Evolutionary conservation across 2,797 vertebrate genomes (phyloP), one percentile per base, ranked within the genome.

Genomic region (Pristis pectinata): DNA sequence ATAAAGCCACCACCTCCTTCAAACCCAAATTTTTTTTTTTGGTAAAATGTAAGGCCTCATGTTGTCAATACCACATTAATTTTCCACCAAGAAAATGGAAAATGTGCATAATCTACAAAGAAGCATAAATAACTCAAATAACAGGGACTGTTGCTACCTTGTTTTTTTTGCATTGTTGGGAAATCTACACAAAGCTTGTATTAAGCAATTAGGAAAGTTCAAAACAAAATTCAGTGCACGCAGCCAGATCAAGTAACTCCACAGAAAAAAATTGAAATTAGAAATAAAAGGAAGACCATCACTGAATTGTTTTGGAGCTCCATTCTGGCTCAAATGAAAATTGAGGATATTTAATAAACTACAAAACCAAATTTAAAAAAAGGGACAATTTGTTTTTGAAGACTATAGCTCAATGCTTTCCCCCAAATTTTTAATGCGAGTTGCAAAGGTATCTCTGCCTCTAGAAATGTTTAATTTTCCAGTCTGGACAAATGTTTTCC

Each of bases 21-120:
- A 24, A 70, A 22, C 53, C 87, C 56, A 11, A 3, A 5, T 49
- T 34, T 64, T 67, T 67, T 61, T 34, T 61, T 67, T 76, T 93
- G 64, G 91, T 67, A 44, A 93, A 41, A 94, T 74, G 49, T 76
- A 94, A 94, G 92, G 92, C 92, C 92, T 94, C 70, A 93, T 59
- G 6, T 53, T 74, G 70, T 76, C 92, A 94, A 94, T 30, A 70
- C 30, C 44, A 94, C 67, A 74, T 93, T 94, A 76, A 56, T 49
- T 76, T 94, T 67, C 70, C 94, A 17, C 19, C 67, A 94, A 94
- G 67, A 72, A 70, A 27, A 27, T 94, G 27, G 67, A 49, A 41
- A 93, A 7, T 76, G 91, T 76, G 30, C 72, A 76, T n/a, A 94
- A 74, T 76, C 72, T 74, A 91, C 72, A 91, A 64, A 56, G 7